Evolutionary conservation across 2,113 vertebrate species (phyloP), one percentile per base, ranked within the genome.

Genomic region (Phaethon lepturus): DNA sequence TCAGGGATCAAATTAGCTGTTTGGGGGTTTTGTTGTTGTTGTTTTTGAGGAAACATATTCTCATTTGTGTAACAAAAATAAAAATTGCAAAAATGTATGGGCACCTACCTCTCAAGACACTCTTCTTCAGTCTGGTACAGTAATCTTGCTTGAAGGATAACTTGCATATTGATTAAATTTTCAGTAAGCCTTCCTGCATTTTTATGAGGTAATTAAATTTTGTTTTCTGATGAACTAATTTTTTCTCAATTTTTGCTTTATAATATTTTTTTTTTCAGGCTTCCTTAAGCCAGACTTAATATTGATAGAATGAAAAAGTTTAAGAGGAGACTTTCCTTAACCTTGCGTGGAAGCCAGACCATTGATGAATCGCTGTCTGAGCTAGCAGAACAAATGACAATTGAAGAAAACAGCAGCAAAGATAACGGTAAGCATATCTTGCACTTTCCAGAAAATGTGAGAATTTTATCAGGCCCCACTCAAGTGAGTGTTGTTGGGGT

Each of bases 311-410:
- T 99, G 99, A 99, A 99, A 99, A 99, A 99, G 98, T 99, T 99
- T 93, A 99, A 99, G 98, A 99, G 99, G 97, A 99, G 99, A 81
- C 98, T 99, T 82, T 99, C 99, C 47, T 98, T 99, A 97, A 99
- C 99, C 1, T 98, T 99, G 90, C 99, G 99, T 82, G 98, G 99
- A 97, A 99, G 99, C 97, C 99, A 99, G 98, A 99, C 99, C 90
- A 99, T 99, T 24, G 99, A 99, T 93, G 99, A 99, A 92, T 99
- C 99, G 0, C 98, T 99, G 63, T 99, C 99, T 18, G 99, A 99
- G 96, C 97, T 99, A 93, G 99, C 99, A 10, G 99, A 99, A 97
- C 99, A 99, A 98, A 99, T 99, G 99, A 99, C 99, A 85, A 99
- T 99, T 53, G 99, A 99, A 98, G 99, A 99, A 90, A 99, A 98